Base-by-base conservation (phyloP, 2,113 vertebrate genomes). In the Callipepla californica region DNA sequence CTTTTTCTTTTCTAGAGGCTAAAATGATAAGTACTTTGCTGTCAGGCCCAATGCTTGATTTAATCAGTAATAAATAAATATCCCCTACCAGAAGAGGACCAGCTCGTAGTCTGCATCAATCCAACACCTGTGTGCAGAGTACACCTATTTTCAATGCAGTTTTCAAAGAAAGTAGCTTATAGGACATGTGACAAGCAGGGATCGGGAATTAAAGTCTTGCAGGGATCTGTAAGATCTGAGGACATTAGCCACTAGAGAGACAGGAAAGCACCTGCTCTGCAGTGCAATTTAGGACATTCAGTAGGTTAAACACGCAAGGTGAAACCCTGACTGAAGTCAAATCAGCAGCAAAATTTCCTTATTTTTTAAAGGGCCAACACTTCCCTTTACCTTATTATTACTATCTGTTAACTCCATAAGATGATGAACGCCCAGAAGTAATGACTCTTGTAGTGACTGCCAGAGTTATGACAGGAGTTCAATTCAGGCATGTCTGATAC, bases 1-100 rank as follows among this genome's bases (percentile, higher is more conserved):
- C n/a, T 86, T 93, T 91, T 90, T 76, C 40, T 93, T 91, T 90
- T 76, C 44, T 61, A 62, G 57, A 87, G 77, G 53, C 57, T 65
- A 89, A 89, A 90, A 75, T 70, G 62, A 75, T 87, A 94, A 89
- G 68, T 61, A 75, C 50, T 79, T 80, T 44, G 25, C 34, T 87
- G 82, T 87, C 78, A 90, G 34, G 57, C 58, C 40, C 75, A 78
- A 50, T 83, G 57, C 36, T 94, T 87, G 45, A 74, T 90, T 86
- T 63, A 75, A 89, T 89, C 72, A 55, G 50, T 79, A 78, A 59
- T 67, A 85, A 81, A 81, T 74, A 79, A 79, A 69, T 45, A 68
- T 21, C 32, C 18, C 36, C 28, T 26, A 47, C 26, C 72, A 83
- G 30, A 63, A 47, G 32, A 58, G 67, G 65, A 38, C 25, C 63